Conservation (phyloP, 2,113 vertebrate genomes). For the Sminthopsis crassicaudata region DNA sequence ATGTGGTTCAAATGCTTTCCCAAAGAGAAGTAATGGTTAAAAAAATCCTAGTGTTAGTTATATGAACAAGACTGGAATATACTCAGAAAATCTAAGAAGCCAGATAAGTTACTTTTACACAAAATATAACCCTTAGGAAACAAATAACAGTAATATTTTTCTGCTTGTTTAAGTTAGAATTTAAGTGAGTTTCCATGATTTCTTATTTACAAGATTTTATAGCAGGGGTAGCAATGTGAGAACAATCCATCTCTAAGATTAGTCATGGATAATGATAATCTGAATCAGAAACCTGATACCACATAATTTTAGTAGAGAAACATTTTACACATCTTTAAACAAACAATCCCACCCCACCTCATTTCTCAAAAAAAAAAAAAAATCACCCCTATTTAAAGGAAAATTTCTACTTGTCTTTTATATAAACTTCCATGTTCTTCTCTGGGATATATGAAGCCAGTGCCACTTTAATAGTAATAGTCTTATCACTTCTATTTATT, state of each 20-base stretch:
- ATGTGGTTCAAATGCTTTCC: background rate
- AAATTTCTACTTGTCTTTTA: conserved; percentile 17
- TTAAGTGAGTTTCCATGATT: conserved; percentile 13
- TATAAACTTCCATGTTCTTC: background rate
- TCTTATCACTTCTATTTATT: background rate
- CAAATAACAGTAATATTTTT: background rate
- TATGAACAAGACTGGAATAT: conserved; percentile 7
- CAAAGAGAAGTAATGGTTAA: conserved; percentile 26
- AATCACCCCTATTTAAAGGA: background rate
- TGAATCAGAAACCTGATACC: background rate
- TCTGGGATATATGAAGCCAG: conserved; percentile 14
- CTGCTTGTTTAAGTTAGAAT: background rate
- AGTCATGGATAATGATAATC: conserved; percentile 14
- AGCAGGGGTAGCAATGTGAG: background rate
- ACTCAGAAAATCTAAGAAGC: background rate
- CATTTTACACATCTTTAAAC: conserved; percentile 2
- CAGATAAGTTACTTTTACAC: background rate
- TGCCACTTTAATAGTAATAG: background rate
- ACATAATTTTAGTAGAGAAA: background rate
- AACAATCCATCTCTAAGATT: conserved; percentile 27
- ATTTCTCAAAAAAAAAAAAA: background rate
- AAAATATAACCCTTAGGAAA: background rate
- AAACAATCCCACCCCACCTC: background rate
- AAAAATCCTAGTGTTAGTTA: conserved; percentile 21
- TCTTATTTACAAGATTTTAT: background rate